These are phyloP conservation scores for Brachyalestes nurse DNA, from an alignment of 2,797 vertebrate species.

Conservation along the genomic window DNA sequence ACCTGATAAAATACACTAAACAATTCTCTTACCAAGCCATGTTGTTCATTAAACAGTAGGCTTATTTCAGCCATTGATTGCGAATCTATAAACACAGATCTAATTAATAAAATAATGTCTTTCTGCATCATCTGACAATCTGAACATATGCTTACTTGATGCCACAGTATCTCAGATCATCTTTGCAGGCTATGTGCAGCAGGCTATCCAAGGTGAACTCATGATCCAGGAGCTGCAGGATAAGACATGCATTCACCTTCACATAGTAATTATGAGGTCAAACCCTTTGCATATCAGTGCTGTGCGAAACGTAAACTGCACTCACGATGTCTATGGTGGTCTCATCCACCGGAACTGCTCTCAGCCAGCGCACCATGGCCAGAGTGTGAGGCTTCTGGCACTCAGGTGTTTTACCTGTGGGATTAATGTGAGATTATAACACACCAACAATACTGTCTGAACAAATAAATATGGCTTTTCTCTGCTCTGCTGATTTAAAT, in stretches of 20 bases:
- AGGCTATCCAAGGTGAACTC: constrained; percentile 84
- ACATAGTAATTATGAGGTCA: neutral
- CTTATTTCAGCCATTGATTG: neutral
- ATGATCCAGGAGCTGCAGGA: constrained; percentile 79
- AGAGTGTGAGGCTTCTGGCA: constrained; percentile 19
- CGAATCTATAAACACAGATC: too few species aligned
- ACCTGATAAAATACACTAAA: neutral
- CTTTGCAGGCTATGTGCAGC: constrained; percentile 77
- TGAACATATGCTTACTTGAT: constrained; percentile 79
- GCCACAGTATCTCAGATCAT: constrained; percentile 84
- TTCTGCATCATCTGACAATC: neutral
- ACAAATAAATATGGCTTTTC: too few species aligned
- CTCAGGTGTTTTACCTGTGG: constrained; percentile 46
- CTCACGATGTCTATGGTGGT: constrained; percentile 80
- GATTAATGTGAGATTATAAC: constrained; percentile 1
- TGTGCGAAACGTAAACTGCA: neutral
- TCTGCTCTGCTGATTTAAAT: neutral
- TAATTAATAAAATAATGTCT: neutral
- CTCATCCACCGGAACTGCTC: constrained; percentile 75
- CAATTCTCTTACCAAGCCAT: neutral
- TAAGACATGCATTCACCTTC: constrained; percentile 27
- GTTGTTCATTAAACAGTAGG: neutral
- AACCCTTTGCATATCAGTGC: neutral
- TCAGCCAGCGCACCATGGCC: constrained; percentile 81
- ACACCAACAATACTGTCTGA: neutral